Conservation (phyloP, 1,140 invertebrate species). For the Drosophila kepulauana region DNA sequence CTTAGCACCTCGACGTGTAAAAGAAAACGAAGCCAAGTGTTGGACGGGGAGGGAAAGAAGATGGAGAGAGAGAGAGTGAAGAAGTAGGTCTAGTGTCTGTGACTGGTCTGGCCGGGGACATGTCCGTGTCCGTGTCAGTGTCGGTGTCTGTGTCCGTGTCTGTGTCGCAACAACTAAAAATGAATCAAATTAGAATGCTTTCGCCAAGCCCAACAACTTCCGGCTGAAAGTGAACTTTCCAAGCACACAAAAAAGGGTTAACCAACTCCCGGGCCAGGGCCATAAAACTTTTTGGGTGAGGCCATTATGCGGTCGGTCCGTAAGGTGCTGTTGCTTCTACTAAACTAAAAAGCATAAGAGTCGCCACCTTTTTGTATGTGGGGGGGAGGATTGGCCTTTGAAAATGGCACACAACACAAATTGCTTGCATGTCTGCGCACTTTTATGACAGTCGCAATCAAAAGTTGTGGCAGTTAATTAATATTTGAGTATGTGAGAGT, state of each 20-base stretch:
- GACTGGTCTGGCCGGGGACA: conserved; percentile 12
- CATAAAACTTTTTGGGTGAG: conserved; percentile 48
- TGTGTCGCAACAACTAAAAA: conserved; percentile 55
- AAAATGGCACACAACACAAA: conserved; percentile 58
- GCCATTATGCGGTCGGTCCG: conserved; percentile 21
- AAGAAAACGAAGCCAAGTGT: conserved; percentile 2
- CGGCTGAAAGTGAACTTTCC: conserved; percentile 76
- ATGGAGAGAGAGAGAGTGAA: neutral
- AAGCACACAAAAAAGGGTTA: conserved; percentile 59
- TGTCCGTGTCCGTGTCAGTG: neutral
- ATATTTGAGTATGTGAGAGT: conserved; percentile 28
- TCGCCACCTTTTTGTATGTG: no score
- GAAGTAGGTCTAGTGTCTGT: conserved; percentile 13
- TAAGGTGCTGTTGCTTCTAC: conserved; percentile 8
- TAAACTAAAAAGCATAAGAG: no score
- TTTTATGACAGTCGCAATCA: conserved; percentile 69
- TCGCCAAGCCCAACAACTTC: conserved; percentile 75
- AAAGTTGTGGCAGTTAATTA: conserved; percentile 56
- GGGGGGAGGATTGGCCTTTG: neutral
- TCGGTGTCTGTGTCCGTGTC: conserved; percentile 35
- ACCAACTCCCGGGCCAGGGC: conserved; percentile 61
- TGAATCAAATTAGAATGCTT: conserved; percentile 66
- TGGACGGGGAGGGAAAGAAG: neutral
- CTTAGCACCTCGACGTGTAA: conserved; percentile 61
- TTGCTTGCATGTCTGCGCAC: conserved; percentile 77